These are phyloP conservation scores for Picus viridis DNA, from an alignment of 2,797 vertebrate genomes.

Conservation along the genomic window DNA sequence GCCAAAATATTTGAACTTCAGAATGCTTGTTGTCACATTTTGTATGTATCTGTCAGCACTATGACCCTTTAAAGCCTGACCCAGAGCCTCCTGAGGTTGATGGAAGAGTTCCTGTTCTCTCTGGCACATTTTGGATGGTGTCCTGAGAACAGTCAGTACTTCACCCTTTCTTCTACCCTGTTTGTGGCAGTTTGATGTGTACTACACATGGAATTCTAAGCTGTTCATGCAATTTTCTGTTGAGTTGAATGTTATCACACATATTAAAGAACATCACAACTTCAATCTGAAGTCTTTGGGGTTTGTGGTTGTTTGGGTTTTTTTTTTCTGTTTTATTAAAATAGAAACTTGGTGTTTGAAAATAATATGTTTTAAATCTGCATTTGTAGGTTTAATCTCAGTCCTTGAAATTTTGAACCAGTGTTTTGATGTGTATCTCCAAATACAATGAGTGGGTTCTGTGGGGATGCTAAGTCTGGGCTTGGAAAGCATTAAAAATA, in stretches of 20 bases:
- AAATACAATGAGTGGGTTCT: not conserved
- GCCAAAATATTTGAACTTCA: slow-evolving; percentile 58
- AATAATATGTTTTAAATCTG: not conserved
- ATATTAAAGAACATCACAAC: not conserved
- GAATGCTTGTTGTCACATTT: slow-evolving; percentile 33
- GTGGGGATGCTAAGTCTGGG: not conserved
- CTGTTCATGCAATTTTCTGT: not conserved
- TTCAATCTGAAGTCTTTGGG: not conserved
- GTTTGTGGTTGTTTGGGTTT: not conserved
- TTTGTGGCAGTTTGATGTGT: not conserved
- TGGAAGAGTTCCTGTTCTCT: not conserved
- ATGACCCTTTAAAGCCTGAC: not conserved
- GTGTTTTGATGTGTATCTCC: not conserved
- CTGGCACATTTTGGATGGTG: not conserved
- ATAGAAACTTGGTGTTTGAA: not conserved
- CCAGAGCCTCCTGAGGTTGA: not conserved
- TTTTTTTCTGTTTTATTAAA: not conserved
- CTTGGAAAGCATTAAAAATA: not conserved
- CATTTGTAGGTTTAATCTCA: not conserved
- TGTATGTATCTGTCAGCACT: slow-evolving; percentile 15
- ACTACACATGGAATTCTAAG: not conserved
- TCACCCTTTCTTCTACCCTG: not conserved
- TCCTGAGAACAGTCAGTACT: not conserved
- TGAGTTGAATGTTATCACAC: not conserved
- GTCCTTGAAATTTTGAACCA: not conserved